Base-by-base conservation (phyloP, 2,888 invertebrate genomes). In the Andrena camellia region DNA sequence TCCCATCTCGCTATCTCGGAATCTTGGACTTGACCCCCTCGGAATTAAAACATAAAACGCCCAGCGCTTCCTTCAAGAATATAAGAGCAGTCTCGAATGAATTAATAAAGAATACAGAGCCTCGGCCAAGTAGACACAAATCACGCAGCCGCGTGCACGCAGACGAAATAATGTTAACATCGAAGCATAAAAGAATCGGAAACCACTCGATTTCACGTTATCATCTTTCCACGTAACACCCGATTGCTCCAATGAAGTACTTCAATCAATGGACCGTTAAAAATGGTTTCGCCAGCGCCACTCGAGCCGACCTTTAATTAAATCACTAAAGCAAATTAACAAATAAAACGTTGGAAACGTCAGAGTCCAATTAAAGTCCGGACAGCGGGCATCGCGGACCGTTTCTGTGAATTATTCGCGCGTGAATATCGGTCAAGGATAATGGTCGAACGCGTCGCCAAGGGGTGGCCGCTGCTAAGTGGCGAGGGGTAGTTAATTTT, bases 401-500 rank as follows among this genome's bases (percentile, higher is more conserved):
- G n/a, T 20, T 23, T 54, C 54, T 54, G 54, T 17, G 54, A n/a
- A 54, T 54, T 54, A 54, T 20, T 54, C 54, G 8, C n/a, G 62
- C 54, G 13, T 26, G 68, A 48, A 68, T 74, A 31, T 10, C 52
- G 63, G 59, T 50, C 42, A 62, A 63, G 29, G 5, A 50, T 71
- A 48, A 33, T 31, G n/a, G 29, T 7, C 20, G 29, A 13, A 63
- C 48, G 17, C 29, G 60, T 29, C 10, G 48, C 17, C 59, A 17
- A 52, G 66, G 35, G 17, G 59, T 60, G 50, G 52, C 33, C 63
- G 35, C 31, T 59, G n/a, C 35, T 67, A 73, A 73, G 67, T 60
- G 77, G 42, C 6, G 50, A 20, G 17, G 7, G 50, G n/a, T 8
- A 59, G 52, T 80, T 60, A 60, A 59, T 59, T 80, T 71, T 48